Conservation (phyloP, 2,797 vertebrate species). For the Etheostoma nigrum region DNA sequence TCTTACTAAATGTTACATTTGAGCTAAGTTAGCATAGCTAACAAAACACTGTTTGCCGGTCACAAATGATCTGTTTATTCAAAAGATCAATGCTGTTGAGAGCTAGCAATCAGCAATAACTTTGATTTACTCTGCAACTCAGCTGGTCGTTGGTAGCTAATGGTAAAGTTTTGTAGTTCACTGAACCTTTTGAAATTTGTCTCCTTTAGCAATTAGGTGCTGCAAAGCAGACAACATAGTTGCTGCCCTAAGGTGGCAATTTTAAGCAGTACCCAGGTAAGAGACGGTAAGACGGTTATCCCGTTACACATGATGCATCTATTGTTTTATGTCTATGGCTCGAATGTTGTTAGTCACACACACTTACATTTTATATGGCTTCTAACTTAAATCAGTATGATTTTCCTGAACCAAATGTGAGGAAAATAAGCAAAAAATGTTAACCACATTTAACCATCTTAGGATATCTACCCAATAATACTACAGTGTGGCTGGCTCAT, state of each 20-base stretch:
- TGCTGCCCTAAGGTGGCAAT: background rate
- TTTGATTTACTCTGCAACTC: background rate
- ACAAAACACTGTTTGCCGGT: background rate
- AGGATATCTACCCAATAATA: slow-evolving; percentile 9
- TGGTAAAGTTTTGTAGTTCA: no score
- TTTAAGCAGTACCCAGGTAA: background rate
- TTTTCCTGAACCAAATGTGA: slow-evolving; percentile 5
- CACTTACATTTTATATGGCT: background rate
- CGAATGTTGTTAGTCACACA: slow-evolving; percentile 33
- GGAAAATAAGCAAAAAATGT: slow-evolving; percentile 9
- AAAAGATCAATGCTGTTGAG: background rate
- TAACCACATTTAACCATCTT: slow-evolving; percentile 13
- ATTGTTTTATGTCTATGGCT: background rate
- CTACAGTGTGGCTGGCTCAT: slow-evolving; percentile 5
- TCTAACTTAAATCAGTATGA: background rate
- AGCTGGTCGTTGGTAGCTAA: no score
- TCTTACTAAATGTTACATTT: no score
- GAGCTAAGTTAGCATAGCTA: background rate
- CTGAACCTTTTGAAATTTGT: background rate
- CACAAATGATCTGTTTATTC: background rate
- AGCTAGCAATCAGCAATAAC: background rate
- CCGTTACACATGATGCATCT: no score
- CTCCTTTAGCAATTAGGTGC: background rate
- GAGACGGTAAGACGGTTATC: background rate
- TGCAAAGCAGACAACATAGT: background rate